These are phyloP conservation scores for Sus cebifrons DNA, from an alignment of 2,797 vertebrate species.

Conservation along the genomic window DNA sequence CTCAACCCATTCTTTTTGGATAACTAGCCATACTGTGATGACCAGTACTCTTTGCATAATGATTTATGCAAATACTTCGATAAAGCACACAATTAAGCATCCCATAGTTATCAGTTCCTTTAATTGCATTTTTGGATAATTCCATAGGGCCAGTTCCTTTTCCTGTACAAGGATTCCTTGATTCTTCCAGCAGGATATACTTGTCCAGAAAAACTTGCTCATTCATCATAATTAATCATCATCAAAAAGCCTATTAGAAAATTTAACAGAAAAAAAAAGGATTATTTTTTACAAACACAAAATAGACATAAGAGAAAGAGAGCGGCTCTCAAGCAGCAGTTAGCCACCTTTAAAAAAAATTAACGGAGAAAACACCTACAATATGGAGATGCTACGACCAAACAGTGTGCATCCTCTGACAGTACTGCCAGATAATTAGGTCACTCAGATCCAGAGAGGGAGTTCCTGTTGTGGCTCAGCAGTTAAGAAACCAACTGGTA, in stretches of 20 bases:
- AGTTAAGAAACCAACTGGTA: no score
- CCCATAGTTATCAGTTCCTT: neutral
- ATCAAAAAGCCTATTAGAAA: constrained; percentile 20
- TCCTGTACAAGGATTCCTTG: neutral
- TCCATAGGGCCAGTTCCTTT: neutral
- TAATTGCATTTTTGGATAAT: neutral
- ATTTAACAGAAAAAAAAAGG: constrained; percentile 3
- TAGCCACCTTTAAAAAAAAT: constrained; percentile 21
- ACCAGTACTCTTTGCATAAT: neutral
- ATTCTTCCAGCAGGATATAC: constrained; percentile 7
- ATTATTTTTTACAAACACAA: constrained; percentile 73
- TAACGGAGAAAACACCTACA: constrained; percentile 67
- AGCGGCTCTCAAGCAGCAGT: constrained; percentile 52
- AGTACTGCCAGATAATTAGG: constrained; percentile 82
- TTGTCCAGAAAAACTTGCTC: constrained; percentile 39
- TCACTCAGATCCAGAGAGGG: constrained; percentile 80
- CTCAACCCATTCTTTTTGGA: neutral
- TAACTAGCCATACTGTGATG: neutral
- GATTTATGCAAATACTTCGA: neutral
- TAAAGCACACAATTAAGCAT: neutral
- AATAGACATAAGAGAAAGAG: constrained; percentile 60
- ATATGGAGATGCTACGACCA: constrained; percentile 77
- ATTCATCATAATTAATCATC: constrained; percentile 59
- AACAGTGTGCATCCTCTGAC: constrained; percentile 82
- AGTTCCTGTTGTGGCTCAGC: no score